Evolutionary conservation across 2,888 invertebrate genomes (phyloP), one percentile per base, ranked within the genome.

Genomic region (Pyrgus malvae): DNA sequence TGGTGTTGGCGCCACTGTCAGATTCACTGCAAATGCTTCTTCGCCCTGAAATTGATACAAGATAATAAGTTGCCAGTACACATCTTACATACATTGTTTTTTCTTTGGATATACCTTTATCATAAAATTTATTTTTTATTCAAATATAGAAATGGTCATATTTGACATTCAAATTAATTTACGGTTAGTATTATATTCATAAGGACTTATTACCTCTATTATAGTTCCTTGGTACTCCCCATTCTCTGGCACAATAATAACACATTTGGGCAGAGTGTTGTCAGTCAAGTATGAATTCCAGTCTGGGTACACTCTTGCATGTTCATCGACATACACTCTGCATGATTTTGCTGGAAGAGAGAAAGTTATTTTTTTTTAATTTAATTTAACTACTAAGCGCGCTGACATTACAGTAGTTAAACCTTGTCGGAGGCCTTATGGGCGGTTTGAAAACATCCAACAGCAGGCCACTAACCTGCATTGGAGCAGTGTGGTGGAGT

Each of bases 211-310:
- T 74, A 88, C 90, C 78, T 83, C 78, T 49, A 77, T 62, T 53
- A 85, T 66, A 25, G 73, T 68, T 38, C 85, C 87, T 48, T 69
- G 68, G 57, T 91, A 91, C 66, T 83, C 83, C 38, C 93, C 93
- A 72, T 90, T 76, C 62, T 85, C 78, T 2, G 93, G 93, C 19
- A 91, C 83, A 62, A 91, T 80, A 56, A 92, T 83, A 14, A 90
- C 86, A 76, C 92, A 91, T 72, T 91, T 80, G 2, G 90, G 83
- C 17, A 91, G 71, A 41, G 91, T 91, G 67, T 93, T 93, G 38
- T 87, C 72, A 9, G 68, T 70, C 51, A 92, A 69, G 70, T 91
- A 92, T 1, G 87, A 80, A n/a, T 80, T 65, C 92, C 92, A 93
- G 45, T 77, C 76, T 5, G 86, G 73, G 59, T 93, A 93, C 0